Evolutionary conservation across 2,797 vertebrate species (phyloP).

Genomic region (Podarcis siculus): DNA sequence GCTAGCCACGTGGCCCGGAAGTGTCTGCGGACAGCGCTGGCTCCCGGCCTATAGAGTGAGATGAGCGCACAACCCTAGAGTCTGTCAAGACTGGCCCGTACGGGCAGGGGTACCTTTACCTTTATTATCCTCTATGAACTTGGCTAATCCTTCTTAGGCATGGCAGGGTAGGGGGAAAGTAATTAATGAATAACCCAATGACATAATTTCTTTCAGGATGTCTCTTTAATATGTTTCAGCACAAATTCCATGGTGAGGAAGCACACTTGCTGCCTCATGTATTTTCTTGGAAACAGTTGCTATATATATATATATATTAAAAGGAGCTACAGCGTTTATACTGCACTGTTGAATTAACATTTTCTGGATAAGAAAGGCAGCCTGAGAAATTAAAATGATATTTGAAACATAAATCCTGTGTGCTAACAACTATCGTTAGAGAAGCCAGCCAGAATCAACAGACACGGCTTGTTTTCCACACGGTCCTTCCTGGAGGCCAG

Average conservation of each 20-base stretch:
- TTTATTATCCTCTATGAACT: not conserved
- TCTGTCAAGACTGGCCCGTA: too few relatives aligned
- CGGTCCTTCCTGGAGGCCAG: constrained; percentile 76
- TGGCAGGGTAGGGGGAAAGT: constrained; percentile 37
- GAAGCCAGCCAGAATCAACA: constrained; percentile 86
- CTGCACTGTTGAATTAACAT: constrained; percentile 76
- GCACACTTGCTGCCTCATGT: constrained; percentile 63
- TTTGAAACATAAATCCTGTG: constrained; percentile 82
- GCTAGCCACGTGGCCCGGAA: too few relatives aligned
- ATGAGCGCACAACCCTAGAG: too few relatives aligned
- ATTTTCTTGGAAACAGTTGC: constrained; percentile 76
- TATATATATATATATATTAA: constrained; percentile 52
- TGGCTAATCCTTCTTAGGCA: not conserved
- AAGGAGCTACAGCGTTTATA: constrained; percentile 67
- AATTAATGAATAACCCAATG: constrained; percentile 72
- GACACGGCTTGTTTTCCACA: constrained; percentile 86
- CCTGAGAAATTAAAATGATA: constrained; percentile 82
- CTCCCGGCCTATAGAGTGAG: too few relatives aligned
- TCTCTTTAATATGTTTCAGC: constrained; percentile 70
- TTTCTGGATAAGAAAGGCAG: constrained; percentile 77
- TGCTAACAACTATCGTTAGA: constrained; percentile 79
- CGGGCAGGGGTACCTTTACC: too few relatives aligned
- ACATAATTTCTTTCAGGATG: constrained; percentile 68
- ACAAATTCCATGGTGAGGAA: constrained; percentile 73
- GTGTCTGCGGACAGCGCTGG: too few relatives aligned